Base-by-base conservation (phyloP, 2,888 invertebrate genomes). In the Camponotus fellah region DNA sequence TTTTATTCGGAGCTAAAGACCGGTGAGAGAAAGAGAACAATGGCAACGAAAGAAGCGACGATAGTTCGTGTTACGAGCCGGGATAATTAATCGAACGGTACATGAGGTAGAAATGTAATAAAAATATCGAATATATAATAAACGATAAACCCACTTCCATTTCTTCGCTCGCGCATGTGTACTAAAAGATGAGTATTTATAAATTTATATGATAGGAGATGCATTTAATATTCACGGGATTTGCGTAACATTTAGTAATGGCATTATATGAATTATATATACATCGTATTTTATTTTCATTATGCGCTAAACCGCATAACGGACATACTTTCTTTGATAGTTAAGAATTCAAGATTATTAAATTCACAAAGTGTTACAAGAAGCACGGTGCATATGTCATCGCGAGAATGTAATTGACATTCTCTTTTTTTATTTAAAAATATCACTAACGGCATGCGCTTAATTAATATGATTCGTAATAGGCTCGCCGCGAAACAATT, bases 331-430 rank as follows among this genome's bases (percentile, higher is more conserved):
- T 76, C 40, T 12, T 66, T 17, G 1, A 6, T 14, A 32, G 0
- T 53, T 32, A 43, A 77, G 58, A 68, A 77, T 43, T 32, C 56
- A 77, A 43, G 43, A 26, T 77, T 77, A 68, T 77, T 77, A 66
- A 77, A 40, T 53, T 53, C 26, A 49, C 10, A 37, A 76, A 66
- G 40, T 72, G 56, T 66, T n/a, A 43, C 43, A 58, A 58, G 14
- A 26, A 56, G 26, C 14, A 32, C 40, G 26, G n/a, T 76, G 26
- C 40, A 66, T 77, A 66, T 77, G n/a, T 77, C 40, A 56, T 56
- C 14, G 12, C 17, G n/a, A 56, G 56, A 40, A 76, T 76, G n/a
- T n/a, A 66, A 17, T 58, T 53, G 66, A 17, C 60, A 72, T 17
- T 49, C 60, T 68, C 37, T 37, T 37, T 37, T 46, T 66, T 34